A percentile compares a stretch with the other conserved stretches of the same genome.
These are phyloP conservation scores for Pentamera pediparva DNA, from an alignment of 53 echinoderm and acorn worm species.

Conservation along the genomic window DNA sequence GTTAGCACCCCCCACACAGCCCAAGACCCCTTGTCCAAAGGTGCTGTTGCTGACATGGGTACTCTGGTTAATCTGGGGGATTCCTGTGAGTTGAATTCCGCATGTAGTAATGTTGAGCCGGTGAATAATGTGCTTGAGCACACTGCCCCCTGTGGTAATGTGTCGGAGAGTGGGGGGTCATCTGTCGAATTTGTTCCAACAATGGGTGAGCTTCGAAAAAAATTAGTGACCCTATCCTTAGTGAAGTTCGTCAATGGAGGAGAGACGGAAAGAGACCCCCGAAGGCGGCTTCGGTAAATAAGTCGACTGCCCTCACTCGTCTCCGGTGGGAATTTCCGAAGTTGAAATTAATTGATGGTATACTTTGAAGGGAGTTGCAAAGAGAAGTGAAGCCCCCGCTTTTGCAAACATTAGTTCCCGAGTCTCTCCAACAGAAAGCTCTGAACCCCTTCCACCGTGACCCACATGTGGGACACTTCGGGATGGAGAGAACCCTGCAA, in stretches of 20 bases:
- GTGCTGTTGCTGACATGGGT: too few species aligned
- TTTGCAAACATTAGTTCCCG: constrained; percentile 5
- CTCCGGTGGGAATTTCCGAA: background rate
- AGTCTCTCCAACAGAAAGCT: background rate
- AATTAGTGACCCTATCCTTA: background rate
- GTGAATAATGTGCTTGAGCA: too few species aligned
- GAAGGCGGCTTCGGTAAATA: background rate
- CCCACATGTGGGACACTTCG: constrained; percentile 21
- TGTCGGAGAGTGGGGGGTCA: background rate
- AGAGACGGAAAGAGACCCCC: background rate
- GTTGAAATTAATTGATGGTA: constrained; percentile 1
- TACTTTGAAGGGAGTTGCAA: background rate
- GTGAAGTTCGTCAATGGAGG: background rate
- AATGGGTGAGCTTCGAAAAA: background rate
- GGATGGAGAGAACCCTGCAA: constrained; percentile 16
- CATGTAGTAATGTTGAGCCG: too few species aligned
- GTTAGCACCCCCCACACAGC: too few species aligned
- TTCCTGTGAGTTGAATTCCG: too few species aligned
- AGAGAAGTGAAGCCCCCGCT: background rate
- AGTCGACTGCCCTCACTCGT: background rate
- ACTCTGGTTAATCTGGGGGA: too few species aligned
- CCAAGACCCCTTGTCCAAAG: too few species aligned
- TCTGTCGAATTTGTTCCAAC: background rate
- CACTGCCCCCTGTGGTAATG: too few species aligned
- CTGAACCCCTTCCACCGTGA: constrained; percentile 1